These are phyloP conservation scores for Eremophila alpestris DNA, from an alignment of 2,797 vertebrate species.

Conservation along the genomic window DNA sequence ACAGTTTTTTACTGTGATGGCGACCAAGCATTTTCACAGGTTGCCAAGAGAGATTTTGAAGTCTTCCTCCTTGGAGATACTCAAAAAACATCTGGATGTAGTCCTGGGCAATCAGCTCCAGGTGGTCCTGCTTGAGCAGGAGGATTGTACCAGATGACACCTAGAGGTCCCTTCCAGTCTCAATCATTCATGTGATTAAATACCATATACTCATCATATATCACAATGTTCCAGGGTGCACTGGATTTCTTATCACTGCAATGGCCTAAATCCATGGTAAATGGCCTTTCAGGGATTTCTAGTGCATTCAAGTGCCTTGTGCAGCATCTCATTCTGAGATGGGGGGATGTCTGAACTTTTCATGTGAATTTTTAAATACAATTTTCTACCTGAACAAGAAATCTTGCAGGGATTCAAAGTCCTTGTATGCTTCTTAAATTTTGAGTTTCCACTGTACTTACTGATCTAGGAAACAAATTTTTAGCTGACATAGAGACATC, in stretches of 20 bases:
- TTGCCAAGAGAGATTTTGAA: neutral
- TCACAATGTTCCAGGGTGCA: neutral
- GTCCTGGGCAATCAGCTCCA: neutral
- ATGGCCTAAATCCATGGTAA: neutral
- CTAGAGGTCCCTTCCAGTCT: neutral
- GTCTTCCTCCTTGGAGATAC: neutral
- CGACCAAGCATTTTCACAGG: neutral
- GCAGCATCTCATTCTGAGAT: neutral
- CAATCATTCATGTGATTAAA: neutral
- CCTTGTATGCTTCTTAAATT: neutral
- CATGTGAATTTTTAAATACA: neutral
- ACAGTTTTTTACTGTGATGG: neutral
- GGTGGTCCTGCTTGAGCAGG: neutral
- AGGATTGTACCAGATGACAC: neutral
- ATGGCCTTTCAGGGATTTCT: neutral
- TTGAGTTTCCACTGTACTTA: neutral
- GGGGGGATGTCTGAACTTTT: neutral
- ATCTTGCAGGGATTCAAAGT: neutral
- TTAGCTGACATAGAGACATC: neutral
- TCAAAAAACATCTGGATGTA: neutral
- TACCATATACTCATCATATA: too few species aligned
- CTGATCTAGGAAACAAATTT: neutral
- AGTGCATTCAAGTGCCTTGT: neutral
- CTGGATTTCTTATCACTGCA: neutral
- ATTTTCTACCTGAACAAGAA: neutral